A percentile compares a stretch with the other conserved stretches of the same genome.
phyloP scores from a whole-genome alignment of 64 coral and sea anemone species.

The Porites australiensis region DNA sequence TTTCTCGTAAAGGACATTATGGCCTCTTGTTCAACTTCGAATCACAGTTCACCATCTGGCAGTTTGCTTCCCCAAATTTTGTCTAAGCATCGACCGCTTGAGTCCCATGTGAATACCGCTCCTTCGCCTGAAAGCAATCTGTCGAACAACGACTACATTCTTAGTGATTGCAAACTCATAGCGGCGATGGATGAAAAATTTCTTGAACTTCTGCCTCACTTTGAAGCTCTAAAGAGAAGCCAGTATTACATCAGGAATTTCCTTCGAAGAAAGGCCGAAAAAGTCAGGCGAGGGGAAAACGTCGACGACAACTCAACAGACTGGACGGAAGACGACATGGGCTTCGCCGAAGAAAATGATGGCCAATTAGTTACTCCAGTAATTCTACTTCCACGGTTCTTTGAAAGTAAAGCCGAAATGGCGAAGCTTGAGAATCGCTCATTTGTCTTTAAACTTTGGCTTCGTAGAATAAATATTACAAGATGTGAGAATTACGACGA shows the following conservation, averaged over 20 bases:
- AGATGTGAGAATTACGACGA: background rate
- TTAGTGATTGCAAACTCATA: background rate
- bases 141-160: background rate
- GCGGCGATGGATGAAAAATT: conserved; percentile 29
- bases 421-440: conserved; percentile 1
- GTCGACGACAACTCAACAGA: no score
- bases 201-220: background rate
- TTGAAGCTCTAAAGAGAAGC: background rate
- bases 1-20: background rate
- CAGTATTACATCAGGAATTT: background rate
- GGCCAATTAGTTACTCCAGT: background rate
- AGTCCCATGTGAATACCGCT: background rate
- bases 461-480: background rate
- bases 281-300: background rate
- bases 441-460: conserved; percentile 9
- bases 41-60: background rate
- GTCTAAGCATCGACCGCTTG: background rate
- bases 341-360: background rate
- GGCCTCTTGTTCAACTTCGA: conserved; percentile 25
- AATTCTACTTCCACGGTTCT: background rate
- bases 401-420: background rate
- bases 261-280: background rate
- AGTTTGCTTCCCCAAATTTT: background rate
- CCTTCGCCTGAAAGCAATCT: background rate
- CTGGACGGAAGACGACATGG: background rate